Percentiles rank a stretch among this genome's conserved stretches.
Evolutionary conservation across 2,113 vertebrate genomes (phyloP).

Genomic region (Blennius ocellaris): DNA sequence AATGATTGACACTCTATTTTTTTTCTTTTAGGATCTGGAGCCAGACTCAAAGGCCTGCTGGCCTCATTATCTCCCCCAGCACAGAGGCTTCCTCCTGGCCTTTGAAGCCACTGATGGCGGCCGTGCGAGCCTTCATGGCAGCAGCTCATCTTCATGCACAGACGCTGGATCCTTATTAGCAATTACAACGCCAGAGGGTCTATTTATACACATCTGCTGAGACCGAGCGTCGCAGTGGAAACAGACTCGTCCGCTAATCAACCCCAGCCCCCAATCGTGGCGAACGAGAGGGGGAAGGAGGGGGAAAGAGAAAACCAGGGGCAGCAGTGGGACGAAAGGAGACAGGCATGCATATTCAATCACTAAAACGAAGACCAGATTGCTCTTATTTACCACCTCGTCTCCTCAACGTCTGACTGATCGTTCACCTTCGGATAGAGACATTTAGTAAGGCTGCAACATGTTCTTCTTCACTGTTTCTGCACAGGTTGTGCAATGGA

Average conservation of each 20-base stretch:
- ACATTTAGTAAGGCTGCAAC: conserved; percentile 10
- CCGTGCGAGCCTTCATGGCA: conserved; percentile 38
- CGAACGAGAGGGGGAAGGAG: conserved; percentile 29
- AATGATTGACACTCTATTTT: background rate
- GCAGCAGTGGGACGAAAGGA: background rate
- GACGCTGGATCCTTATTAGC: conserved; percentile 55
- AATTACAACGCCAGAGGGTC: conserved; percentile 49
- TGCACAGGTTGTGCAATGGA: no score
- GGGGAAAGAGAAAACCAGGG: background rate
- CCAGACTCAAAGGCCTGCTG: conserved; percentile 10
- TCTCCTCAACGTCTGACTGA: background rate
- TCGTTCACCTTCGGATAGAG: conserved; percentile 12
- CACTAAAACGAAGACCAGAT: conserved; percentile 52
- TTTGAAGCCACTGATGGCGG: conserved; percentile 18
- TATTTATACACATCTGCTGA: conserved; percentile 57
- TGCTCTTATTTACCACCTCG: conserved; percentile 17
- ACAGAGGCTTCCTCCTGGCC: conserved; percentile 44
- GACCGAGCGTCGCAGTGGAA: conserved; percentile 35
- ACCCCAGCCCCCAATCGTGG: conserved; percentile 36
- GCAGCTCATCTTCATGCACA: conserved; percentile 29
- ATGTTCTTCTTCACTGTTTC: no score
- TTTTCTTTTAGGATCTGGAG: background rate
- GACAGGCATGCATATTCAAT: conserved; percentile 25
- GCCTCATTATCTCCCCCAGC: conserved; percentile 46
- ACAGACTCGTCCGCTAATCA: conserved; percentile 54